Evolutionary conservation across 1,140 invertebrate genomes (phyloP).

Genomic region (Hesperophylax magnus): DNA sequence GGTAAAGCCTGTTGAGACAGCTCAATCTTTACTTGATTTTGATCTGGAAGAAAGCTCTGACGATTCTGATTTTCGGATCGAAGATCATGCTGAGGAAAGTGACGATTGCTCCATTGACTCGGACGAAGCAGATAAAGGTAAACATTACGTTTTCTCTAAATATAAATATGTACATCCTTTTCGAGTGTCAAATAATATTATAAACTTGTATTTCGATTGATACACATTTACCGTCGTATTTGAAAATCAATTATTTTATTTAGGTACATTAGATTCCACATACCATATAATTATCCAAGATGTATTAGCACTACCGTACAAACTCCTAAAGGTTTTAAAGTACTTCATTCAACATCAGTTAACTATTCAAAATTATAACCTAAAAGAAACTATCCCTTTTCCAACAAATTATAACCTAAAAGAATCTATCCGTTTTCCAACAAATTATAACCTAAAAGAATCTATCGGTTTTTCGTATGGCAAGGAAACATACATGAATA

Average conservation of each 20-base stretch:
- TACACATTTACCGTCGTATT: not conserved
- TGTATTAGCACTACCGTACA: too few relatives aligned
- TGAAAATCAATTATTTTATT: not conserved
- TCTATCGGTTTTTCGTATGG: too few relatives aligned
- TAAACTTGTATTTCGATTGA: not conserved
- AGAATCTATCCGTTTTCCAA: too few relatives aligned
- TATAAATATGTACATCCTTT: too few relatives aligned
- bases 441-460: too few relatives aligned
- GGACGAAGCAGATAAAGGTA: slow-evolving; percentile 71
- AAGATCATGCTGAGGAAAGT: slow-evolving; percentile 86
- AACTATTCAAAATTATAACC: too few relatives aligned
- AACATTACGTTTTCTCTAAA: too few relatives aligned
- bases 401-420: too few relatives aligned
- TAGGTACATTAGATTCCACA: not conserved
- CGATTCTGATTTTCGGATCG: slow-evolving; percentile 95
- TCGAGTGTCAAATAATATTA: not conserved
- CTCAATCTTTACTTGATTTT: slow-evolving; percentile 73
- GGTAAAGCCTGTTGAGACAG: slow-evolving; percentile 86
- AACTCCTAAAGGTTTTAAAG: too few relatives aligned
- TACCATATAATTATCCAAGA: not conserved
- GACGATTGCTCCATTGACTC: slow-evolving; percentile 76
- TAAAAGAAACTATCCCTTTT: too few relatives aligned
- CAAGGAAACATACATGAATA: too few relatives aligned
- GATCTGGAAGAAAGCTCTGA: slow-evolving; percentile 94
- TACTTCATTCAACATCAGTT: too few relatives aligned